These are phyloP conservation scores for Trogon melanurus DNA, from an alignment of 2,113 vertebrate genomes.

Conservation along the genomic window DNA sequence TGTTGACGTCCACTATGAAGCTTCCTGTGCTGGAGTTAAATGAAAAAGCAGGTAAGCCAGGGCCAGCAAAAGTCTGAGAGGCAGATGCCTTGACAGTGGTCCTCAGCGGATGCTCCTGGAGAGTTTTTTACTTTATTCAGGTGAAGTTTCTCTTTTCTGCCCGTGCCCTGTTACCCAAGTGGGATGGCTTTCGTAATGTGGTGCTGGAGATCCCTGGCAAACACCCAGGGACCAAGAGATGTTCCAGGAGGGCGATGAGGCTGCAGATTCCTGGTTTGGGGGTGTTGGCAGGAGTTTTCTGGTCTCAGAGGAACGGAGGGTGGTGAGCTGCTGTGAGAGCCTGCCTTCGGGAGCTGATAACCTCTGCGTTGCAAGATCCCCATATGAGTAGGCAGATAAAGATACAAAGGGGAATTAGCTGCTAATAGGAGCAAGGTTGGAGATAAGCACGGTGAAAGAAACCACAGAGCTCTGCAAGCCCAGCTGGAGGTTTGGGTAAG, in stretches of 20 bases:
- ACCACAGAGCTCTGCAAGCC: background rate
- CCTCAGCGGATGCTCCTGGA: background rate
- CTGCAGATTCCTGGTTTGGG: background rate
- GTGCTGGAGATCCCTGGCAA: background rate
- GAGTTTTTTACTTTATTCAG: background rate
- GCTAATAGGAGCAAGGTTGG: background rate
- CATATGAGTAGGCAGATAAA: background rate
- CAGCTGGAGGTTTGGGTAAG: background rate
- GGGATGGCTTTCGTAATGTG: background rate
- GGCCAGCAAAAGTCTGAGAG: background rate
- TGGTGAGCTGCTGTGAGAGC: background rate
- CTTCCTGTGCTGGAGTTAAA: background rate
- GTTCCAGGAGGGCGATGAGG: accelerated
- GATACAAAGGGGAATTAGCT: background rate
- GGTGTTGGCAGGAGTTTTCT: background rate
- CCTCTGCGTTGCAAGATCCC: background rate
- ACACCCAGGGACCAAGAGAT: accelerated
- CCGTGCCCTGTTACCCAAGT: accelerated
- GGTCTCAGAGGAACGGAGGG: background rate
- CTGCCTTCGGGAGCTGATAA: background rate
- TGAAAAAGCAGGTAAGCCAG: background rate
- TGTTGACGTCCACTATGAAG: background rate
- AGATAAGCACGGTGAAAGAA: background rate
- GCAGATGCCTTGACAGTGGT: background rate
- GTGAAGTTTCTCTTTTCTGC: background rate